Conservation (phyloP, 2,888 invertebrate species). For the Apamea crenata region DNA sequence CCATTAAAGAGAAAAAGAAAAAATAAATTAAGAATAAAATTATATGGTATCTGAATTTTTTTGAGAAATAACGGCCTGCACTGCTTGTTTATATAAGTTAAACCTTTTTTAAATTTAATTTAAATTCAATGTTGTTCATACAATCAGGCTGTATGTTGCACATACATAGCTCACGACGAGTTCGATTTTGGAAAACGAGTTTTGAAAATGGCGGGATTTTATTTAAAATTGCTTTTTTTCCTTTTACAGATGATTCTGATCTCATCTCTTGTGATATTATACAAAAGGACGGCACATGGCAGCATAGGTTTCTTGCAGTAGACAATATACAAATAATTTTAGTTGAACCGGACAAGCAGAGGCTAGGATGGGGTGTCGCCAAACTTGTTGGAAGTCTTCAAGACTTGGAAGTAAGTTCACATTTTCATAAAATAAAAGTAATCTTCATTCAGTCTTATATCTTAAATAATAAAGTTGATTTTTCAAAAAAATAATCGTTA, state of each 20-base stretch:
- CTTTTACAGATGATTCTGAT: conserved; percentile 97
- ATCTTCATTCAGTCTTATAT: conserved; percentile 21
- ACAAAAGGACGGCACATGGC: conserved; percentile 96
- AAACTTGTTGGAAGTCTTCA: conserved; percentile 98
- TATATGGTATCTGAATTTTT: conserved; percentile 24
- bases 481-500: conserved; percentile 38
- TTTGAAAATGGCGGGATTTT: conserved; percentile 13
- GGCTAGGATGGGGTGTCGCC: conserved; percentile 99
- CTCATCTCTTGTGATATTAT: conserved; percentile 98
- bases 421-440: not conserved
- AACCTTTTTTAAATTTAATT: not conserved
- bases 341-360: conserved; percentile 98
- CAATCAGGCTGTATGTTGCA: not conserved
- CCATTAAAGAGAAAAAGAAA: conserved; percentile 15
- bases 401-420: conserved; percentile 95
- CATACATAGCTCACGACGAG: not conserved
- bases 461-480: conserved; percentile 1
- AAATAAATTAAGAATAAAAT: conserved; percentile 31
- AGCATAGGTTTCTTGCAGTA: conserved; percentile 98
- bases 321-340: conserved; percentile 98
- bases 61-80: not conserved
- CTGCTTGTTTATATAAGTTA: not conserved
- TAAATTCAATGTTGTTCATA: not conserved
- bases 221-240: not conserved
- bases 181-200: not conserved